These are phyloP conservation scores for Anguilla obscura DNA, from an alignment of 2,797 vertebrate species.

Conservation along the genomic window DNA sequence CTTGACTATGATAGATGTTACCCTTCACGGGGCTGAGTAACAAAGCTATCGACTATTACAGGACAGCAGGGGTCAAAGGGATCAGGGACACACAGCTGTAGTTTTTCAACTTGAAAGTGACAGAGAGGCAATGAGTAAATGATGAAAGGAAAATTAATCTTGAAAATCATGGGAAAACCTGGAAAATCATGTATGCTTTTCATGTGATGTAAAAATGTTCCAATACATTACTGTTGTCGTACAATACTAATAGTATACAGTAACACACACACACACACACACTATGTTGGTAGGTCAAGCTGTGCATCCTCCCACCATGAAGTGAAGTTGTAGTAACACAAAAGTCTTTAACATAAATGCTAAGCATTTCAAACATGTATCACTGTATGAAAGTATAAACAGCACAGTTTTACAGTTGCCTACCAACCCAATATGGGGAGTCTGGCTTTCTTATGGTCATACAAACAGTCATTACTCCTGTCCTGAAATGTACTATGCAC, in stretches of 20 bases:
- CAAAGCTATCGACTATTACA: slow-evolving; percentile 18
- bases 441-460: not conserved
- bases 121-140: slow-evolving; percentile 27
- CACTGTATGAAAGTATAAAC: not conserved
- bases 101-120: slow-evolving; percentile 15
- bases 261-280: not conserved
- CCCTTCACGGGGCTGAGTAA: slow-evolving; percentile 21
- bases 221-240: not conserved
- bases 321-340: not conserved
- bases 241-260: not conserved
- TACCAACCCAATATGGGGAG: not conserved
- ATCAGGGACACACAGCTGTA: slow-evolving; percentile 29
- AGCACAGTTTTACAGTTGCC: not conserved
- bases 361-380: not conserved
- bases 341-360: not conserved
- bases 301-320: not conserved
- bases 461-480: not conserved
- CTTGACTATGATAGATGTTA: slow-evolving; percentile 28
- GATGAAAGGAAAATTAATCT: slow-evolving; percentile 23
- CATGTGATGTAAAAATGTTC: not conserved
- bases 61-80: slow-evolving; percentile 17
- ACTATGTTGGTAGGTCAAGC: not conserved
- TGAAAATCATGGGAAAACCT: not conserved
- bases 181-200: slow-evolving; percentile 16
- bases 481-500: not conserved